A percentile compares a stretch with the other conserved stretches of the same genome.
Evolutionary conservation across 2,113 vertebrate genomes (phyloP).

Genomic region (Mohoua ochrocephala): DNA sequence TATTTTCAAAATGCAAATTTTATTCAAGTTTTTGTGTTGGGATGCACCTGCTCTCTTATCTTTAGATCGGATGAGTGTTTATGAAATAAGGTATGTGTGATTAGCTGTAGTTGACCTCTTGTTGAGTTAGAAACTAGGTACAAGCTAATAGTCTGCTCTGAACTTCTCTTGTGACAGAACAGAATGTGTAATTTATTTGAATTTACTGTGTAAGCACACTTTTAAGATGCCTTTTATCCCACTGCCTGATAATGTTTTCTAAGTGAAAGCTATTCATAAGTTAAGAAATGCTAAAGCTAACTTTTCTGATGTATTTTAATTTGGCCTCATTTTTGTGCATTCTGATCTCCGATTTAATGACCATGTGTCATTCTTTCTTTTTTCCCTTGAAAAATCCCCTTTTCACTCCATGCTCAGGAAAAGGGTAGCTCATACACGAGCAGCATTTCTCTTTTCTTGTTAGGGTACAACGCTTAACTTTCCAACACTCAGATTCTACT

Average conservation of each 20-base stretch:
- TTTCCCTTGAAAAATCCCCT: not conserved
- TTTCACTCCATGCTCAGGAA: not conserved
- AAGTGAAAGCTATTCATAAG: not conserved
- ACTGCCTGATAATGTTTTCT: not conserved
- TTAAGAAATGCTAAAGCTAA: not conserved
- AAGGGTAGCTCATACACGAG: not conserved
- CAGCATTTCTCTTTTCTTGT: not conserved
- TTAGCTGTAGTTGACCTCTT: not conserved
- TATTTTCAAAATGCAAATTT: not conserved
- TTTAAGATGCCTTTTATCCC: not conserved
- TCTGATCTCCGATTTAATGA: not conserved
- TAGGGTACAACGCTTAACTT: not conserved
- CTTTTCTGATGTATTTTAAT: not conserved
- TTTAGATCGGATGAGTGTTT: not conserved
- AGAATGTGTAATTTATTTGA: not conserved
- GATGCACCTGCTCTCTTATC: not conserved
- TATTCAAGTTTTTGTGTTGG: not conserved
- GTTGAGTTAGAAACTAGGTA: not conserved
- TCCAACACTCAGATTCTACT: not conserved
- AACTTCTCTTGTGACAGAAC: not conserved
- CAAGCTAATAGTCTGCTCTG: not conserved
- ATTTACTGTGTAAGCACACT: not conserved
- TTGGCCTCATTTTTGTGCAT: not conserved
- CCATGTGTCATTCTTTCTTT: not conserved
- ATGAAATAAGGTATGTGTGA: not conserved